Conservation (phyloP, 2,888 invertebrate genomes). For the Carabus problematicus region DNA sequence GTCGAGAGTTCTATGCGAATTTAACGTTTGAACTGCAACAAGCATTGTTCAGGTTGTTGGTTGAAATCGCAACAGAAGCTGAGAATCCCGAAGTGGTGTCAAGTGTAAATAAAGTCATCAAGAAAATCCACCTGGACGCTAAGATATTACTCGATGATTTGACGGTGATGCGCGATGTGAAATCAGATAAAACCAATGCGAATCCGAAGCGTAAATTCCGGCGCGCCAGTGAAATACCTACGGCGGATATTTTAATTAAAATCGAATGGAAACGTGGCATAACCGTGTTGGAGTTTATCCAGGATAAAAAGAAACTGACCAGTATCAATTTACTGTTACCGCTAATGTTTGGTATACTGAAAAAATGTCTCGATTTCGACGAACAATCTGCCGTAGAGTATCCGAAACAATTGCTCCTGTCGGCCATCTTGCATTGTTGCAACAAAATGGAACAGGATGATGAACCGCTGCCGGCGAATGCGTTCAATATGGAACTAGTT, state of each 20-base stretch:
- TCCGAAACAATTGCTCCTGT: conserved; percentile 84
- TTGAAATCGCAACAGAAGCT: conserved; percentile 65
- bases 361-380: conserved; percentile 80
- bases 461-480: conserved; percentile 61
- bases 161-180: conserved; percentile 65
- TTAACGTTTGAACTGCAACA: conserved; percentile 61
- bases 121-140: conserved; percentile 71
- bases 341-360: conserved; percentile 77
- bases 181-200: conserved; percentile 57
- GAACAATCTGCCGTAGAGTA: conserved; percentile 86
- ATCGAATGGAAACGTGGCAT: conserved; percentile 81
- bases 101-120: conserved; percentile 69
- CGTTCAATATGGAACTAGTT: conserved; percentile 75
- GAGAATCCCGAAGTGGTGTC: conserved; percentile 68
- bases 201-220: conserved; percentile 59
- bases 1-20: conserved; percentile 63
- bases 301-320: conserved; percentile 81
- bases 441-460: conserved; percentile 64
- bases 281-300: conserved; percentile 81
- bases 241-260: conserved; percentile 69
- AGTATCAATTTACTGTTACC: conserved; percentile 74
- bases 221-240: conserved; percentile 60
- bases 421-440: conserved; percentile 76
- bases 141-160: conserved; percentile 67
- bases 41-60: conserved; percentile 62